Base-by-base conservation (phyloP, 2,888 invertebrate species). In the Drosophila mettleri region DNA sequence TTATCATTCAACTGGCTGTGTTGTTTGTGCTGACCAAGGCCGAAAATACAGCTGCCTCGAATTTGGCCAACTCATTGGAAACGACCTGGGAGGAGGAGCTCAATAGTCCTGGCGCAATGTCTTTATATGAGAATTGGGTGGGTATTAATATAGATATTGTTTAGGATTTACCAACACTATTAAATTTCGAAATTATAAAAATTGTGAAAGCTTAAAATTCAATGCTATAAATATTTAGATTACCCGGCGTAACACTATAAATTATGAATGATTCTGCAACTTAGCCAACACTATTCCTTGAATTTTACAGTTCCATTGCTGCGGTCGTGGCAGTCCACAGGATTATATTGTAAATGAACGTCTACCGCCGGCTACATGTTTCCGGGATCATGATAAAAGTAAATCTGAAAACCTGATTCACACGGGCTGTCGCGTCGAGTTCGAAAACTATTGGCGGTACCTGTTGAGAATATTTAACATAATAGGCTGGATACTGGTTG, bases 31-130 rank as follows among this genome's bases (percentile, higher is more conserved):
- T 90, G 3, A 69, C 73, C 1, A 61, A 31, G n/a, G 55, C 54
- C 1, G 43, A 64, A 10, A 53, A 45, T 5, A 29, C 71, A 3
- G 67, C 74, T 18, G 78, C 89, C 1, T 87, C 89, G 8, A 85
- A 89, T 58, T 62, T 90, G 53, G 74, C 90, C 18, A 88, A 84
- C 48, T 46, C 80, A 1, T 45, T 90, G 53, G 91, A 92, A 24
- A 86, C 92, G 0, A 93, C 93, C 2, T 91, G 91, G 81, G 91
- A 94, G n/a, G 93, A 91, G 53, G 91, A 91, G 41, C 63, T 90
- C 3, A 74, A 80, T 22, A 83, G 69, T 55, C 84, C 89, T 3
- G 89, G 89, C 1, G 84, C 90, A 22, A 92, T 91, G 91, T 86
- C 90, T 6, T 68, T 90, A 6, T 85, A 91, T 46, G 90, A 91